Evolutionary conservation across 1,140 invertebrate genomes (phyloP).

Genomic region (Drosophila kurseongensis): DNA sequence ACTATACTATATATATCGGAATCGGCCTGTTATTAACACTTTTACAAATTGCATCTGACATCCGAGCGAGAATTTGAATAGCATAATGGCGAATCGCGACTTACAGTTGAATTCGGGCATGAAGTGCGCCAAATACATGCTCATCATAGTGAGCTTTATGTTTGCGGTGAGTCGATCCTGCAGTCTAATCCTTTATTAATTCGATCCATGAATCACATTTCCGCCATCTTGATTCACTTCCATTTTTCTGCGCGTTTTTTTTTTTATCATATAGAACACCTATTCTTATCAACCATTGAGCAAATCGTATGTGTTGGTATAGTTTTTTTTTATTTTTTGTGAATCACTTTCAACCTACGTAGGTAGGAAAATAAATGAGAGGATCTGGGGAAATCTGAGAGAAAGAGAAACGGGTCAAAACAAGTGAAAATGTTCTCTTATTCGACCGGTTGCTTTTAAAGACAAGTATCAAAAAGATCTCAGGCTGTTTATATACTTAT

Average conservation of each 20-base stretch:
- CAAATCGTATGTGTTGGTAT: neutral
- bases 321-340: conserved; percentile 28
- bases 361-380: conserved; percentile 13
- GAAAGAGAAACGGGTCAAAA: conserved; percentile 43
- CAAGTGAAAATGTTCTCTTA: conserved; percentile 4
- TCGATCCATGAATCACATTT: conserved; percentile 48
- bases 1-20: conserved; percentile 27
- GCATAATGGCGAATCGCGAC: conserved; percentile 74
- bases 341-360: conserved; percentile 38
- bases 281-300: conserved; percentile 35
- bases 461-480: conserved; percentile 1
- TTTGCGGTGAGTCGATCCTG: conserved; percentile 91
- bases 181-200: neutral
- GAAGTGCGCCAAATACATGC: conserved; percentile 93
- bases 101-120: conserved; percentile 88
- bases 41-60: conserved; percentile 35
- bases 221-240: conserved; percentile 59
- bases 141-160: conserved; percentile 92
- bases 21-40: conserved; percentile 29
- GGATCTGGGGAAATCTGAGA: neutral
- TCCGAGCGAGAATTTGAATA: conserved; percentile 3
- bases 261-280: conserved; percentile 26
- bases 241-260: conserved; percentile 11
- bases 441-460: conserved; percentile 17
- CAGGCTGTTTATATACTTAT: neutral